Conservation (phyloP, 2,888 invertebrate species). For the Hyppa rectilinea region DNA sequence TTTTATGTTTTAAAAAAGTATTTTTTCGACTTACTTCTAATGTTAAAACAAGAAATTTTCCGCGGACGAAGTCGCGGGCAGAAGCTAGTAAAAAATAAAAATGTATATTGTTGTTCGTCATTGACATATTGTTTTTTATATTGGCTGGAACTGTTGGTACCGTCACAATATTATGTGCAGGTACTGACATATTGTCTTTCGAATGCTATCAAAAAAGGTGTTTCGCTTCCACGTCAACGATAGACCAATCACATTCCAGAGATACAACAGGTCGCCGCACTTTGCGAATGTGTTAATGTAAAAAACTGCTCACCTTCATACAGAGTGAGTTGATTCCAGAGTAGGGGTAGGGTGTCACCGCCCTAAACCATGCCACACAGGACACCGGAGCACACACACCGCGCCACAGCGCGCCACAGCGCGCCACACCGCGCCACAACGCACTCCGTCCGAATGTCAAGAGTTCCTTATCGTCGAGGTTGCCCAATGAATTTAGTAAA, state of each 20-base stretch:
- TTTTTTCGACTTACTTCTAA: no score
- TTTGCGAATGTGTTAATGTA: not conserved
- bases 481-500: constrained; percentile 23
- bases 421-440: not conserved
- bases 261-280: not conserved
- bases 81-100: no score
- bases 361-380: not conserved
- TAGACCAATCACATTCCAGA: not conserved
- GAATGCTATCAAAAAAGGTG: not conserved
- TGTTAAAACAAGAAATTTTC: no score
- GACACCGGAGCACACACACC: not conserved
- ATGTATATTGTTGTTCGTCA: constrained; percentile 1
- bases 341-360: not conserved
- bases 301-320: not conserved
- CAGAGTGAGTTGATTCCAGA: not conserved
- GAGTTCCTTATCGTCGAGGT: constrained; percentile 19
- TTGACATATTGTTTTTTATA: not conserved
- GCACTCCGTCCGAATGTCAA: not conserved
- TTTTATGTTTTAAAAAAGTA: no score
- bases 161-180: no score
- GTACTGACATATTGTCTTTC: not conserved
- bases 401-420: not conserved
- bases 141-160: not conserved
- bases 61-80: no score
- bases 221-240: not conserved